Evolutionary conservation across 2,797 vertebrate species (phyloP).

Genomic region (Myotis daubentonii): DNA sequence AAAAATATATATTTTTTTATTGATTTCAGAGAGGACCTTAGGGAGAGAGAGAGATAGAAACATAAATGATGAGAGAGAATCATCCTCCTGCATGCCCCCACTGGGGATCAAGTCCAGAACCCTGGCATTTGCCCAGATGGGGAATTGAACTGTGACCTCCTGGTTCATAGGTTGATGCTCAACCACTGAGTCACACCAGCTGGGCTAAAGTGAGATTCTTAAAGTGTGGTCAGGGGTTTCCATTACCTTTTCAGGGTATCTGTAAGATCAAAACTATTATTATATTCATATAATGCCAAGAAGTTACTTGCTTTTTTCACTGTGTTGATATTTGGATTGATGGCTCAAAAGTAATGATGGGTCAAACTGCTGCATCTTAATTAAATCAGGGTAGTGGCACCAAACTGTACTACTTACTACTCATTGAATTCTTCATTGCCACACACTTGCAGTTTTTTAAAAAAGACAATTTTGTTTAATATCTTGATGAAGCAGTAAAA

Average conservation of each 20-base stretch:
- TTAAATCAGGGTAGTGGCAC: background rate
- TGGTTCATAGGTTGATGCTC: too few relatives aligned
- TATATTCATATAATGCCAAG: background rate
- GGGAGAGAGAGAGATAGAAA: too few relatives aligned
- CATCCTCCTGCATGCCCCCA: too few relatives aligned
- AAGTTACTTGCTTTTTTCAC: slow-evolving; percentile 5
- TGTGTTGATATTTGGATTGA: background rate
- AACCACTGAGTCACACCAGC: too few relatives aligned
- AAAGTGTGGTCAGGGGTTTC: background rate
- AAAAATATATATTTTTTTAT: background rate
- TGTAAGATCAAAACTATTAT: slow-evolving; percentile 11
- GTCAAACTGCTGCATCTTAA: background rate
- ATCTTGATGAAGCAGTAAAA: background rate
- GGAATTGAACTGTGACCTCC: too few relatives aligned
- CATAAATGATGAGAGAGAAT: too few relatives aligned
- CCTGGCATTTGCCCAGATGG: too few relatives aligned
- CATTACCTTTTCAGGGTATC: background rate
- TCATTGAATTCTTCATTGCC: background rate
- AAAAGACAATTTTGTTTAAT: background rate
- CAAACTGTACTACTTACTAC: background rate
- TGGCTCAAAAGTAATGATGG: background rate
- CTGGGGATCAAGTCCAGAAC: too few relatives aligned
- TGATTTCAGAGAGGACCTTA: too few relatives aligned
- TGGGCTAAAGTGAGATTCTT: background rate
- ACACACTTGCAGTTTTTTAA: background rate